Conservation (phyloP, 2,113 vertebrate genomes). For the Acanthisitta chloris region DNA sequence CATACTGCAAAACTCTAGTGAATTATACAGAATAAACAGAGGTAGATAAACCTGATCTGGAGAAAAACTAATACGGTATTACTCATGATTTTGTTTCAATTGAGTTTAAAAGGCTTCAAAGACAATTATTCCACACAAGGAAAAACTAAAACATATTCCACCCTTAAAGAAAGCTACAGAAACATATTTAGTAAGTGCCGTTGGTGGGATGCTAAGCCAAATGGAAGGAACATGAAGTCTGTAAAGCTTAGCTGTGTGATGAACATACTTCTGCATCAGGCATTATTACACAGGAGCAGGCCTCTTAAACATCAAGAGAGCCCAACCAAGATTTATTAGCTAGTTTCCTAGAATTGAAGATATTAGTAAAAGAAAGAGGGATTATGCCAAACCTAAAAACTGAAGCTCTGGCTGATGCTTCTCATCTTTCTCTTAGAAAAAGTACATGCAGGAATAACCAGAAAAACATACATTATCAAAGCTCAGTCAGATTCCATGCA, state of each 20-base stretch:
- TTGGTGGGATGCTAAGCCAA: not conserved
- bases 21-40: not conserved
- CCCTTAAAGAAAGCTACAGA: not conserved
- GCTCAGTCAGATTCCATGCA: not conserved
- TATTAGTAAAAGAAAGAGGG: not conserved
- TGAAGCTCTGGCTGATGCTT: not conserved
- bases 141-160: not conserved
- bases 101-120: not conserved
- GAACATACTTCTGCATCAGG: not conserved
- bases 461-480: not conserved
- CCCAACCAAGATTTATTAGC: not conserved
- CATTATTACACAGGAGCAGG: not conserved
- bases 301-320: too few relatives aligned
- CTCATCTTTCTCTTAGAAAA: not conserved
- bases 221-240: not conserved
- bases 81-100: not conserved
- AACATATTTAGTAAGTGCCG: not conserved
- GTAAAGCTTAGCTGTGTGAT: not conserved
- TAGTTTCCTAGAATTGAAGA: not conserved
- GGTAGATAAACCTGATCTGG: not conserved
- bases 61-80: not conserved
- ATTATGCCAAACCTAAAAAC: not conserved
- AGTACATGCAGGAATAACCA: not conserved
- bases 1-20: not conserved
- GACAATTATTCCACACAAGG: not conserved